Conservation (phyloP, 2,113 vertebrate species). For the Genyomyrus donnyi region DNA sequence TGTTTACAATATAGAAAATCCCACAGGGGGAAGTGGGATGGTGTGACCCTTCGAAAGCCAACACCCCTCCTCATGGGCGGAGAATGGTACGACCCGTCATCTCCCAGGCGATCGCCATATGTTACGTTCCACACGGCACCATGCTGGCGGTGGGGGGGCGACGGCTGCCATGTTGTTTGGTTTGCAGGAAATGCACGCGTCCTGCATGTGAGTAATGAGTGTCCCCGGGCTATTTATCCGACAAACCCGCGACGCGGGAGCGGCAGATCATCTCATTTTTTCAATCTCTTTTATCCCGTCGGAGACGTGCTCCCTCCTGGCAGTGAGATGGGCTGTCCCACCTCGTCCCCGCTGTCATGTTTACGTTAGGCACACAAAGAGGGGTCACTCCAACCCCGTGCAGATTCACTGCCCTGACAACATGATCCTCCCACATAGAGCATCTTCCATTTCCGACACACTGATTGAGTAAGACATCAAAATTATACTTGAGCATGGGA, state of each 20-base stretch:
- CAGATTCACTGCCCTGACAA: neutral
- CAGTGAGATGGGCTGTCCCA: neutral
- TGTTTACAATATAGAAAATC: neutral
- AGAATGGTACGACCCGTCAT: slow-evolving; percentile 6
- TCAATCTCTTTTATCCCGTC: neutral
- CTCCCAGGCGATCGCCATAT: slow-evolving; percentile 29
- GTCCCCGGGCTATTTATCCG: slow-evolving; percentile 8
- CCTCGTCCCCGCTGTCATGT: slow-evolving; percentile 5
- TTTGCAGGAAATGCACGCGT: slow-evolving; percentile 20
- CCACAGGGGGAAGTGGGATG: neutral
- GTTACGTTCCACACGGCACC: slow-evolving; percentile 13
- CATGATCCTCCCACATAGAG: neutral
- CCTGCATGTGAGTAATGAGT: slow-evolving; percentile 2
- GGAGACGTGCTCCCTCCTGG: slow-evolving; percentile 17
- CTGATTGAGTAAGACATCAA: neutral
- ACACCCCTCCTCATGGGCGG: neutral
- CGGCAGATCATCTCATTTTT: slow-evolving; percentile 16
- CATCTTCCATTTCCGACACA: neutral
- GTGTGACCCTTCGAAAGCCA: neutral
- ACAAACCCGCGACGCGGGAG: slow-evolving; percentile 5
- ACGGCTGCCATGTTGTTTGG: slow-evolving; percentile 11
- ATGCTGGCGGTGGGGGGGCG: neutral
- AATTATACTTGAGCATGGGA: neutral
- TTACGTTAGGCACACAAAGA: neutral
- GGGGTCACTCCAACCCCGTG: slow-evolving; percentile 22